Conservation (phyloP, 2,888 invertebrate species). For the Teleogryllus oceanicus region DNA sequence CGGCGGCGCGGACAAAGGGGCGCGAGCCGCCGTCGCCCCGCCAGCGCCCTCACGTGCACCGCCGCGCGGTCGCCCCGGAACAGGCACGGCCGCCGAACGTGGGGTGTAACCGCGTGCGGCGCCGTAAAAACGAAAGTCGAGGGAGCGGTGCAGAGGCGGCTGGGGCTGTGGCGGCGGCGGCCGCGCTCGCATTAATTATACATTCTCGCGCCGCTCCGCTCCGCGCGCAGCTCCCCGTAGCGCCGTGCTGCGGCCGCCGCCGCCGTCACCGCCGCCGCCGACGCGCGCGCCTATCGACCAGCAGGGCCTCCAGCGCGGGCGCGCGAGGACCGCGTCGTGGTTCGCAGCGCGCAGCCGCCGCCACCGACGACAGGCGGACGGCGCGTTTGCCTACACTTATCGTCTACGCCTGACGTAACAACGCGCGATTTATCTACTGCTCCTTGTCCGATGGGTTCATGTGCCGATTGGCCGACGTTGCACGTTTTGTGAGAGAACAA, state of each 20-base stretch:
- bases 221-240: background rate
- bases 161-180: background rate
- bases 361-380: no score
- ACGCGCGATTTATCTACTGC: no score
- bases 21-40: background rate
- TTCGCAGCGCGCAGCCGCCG: no score
- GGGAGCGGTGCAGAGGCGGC: background rate
- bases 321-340: no score
- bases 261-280: no score
- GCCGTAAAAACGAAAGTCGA: conserved; percentile 9
- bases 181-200: background rate
- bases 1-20: background rate
- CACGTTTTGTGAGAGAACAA: no score
- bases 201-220: background rate
- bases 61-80: background rate
- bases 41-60: background rate
- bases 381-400: no score
- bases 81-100: background rate
- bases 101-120: conserved; percentile 5
- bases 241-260: no score
- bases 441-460: no score
- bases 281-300: background rate
- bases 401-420: no score
- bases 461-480: no score
- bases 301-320: background rate